These are phyloP conservation scores for Cynopterus brachyotis DNA, from an alignment of 2,113 vertebrate genomes.

Conservation along the genomic window DNA sequence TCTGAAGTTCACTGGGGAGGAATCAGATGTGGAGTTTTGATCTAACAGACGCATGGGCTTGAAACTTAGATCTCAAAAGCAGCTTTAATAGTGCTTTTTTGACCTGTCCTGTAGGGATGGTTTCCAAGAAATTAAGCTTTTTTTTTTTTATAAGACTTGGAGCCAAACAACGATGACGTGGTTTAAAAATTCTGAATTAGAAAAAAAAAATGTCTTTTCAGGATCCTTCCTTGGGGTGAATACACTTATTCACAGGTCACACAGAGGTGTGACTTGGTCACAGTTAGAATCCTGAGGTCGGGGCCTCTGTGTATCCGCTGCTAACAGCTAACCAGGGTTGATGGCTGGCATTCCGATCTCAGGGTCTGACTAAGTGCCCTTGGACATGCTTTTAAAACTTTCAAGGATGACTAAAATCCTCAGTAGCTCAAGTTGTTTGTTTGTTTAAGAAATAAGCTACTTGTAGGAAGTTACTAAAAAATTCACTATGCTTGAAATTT, in stretches of 20 bases:
- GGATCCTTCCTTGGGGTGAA: not conserved
- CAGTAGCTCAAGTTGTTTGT: not conserved
- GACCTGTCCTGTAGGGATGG: not conserved
- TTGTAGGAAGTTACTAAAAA: not conserved
- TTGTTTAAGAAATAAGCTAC: not conserved
- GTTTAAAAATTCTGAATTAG: not conserved
- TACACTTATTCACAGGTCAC: not conserved
- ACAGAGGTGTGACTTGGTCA: not conserved
- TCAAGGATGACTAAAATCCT: not conserved
- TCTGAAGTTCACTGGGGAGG: not conserved
- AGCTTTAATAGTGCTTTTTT: not conserved
- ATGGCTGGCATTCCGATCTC: accelerated
- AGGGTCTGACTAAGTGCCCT: too few species aligned
- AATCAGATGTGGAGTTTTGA: not conserved
- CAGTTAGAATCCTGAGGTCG: not conserved
- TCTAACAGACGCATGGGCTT: not conserved
- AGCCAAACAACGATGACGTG: not conserved
- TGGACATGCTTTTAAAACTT: too few species aligned
- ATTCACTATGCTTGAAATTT: not conserved
- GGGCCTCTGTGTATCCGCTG: not conserved
- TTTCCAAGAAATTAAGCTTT: not conserved
- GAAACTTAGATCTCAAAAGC: not conserved
- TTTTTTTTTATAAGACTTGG: not conserved
- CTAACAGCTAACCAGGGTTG: not conserved
- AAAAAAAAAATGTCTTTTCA: not conserved